Base-by-base conservation (phyloP, 2,797 vertebrate species). In the Spinibarbus caldwelli region DNA sequence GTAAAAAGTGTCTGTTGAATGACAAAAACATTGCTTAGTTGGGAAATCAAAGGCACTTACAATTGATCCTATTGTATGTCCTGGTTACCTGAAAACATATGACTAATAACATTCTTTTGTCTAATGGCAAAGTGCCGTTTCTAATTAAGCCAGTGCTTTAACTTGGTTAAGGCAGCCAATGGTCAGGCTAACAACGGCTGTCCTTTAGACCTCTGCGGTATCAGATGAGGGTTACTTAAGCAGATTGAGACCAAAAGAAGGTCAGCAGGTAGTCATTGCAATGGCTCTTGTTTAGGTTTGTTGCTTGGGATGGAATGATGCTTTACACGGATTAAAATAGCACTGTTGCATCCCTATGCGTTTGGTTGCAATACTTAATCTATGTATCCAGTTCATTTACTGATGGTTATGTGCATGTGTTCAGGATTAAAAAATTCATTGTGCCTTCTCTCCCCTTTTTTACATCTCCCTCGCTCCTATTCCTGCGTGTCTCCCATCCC, bases 191-290 rank as follows among this genome's bases (percentile, higher is more conserved):
- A 59, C 31, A 82, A 59, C 78, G 23, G 62, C 45, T 86, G 80
- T 41, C 72, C 78, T 82, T 66, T 68, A 72, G 72, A 70, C 78
- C 66, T 82, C 82, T 78, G 47, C 4, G 41, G 59, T 75, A 88
- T 87, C 81, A 84, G 31, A 86, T 54, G 62, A 77, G 72, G 66
- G 78, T 83, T 45, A 49, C 78, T 76, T 89, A 71, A 88, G 73
- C 26, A 82, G 85, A 88, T 80, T 84, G 62, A 23, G 70, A 85
- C 7, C 49, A 31, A 80, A 79, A 77, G 67, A 78, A 86, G 81
- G 68, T 84, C 80, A 81, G 64, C 76, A 79, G 78, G 79, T 84
- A 72, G 57, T 66, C 84, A 36, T 82, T 82, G 54, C 36, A 78
- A 45, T 26, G 38, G 29, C 47, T 85, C 26, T 72, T 80, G 57